These are phyloP conservation scores for Forbesichthys agassizii DNA, from an alignment of 2,113 vertebrate species.

Conservation along the genomic window DNA sequence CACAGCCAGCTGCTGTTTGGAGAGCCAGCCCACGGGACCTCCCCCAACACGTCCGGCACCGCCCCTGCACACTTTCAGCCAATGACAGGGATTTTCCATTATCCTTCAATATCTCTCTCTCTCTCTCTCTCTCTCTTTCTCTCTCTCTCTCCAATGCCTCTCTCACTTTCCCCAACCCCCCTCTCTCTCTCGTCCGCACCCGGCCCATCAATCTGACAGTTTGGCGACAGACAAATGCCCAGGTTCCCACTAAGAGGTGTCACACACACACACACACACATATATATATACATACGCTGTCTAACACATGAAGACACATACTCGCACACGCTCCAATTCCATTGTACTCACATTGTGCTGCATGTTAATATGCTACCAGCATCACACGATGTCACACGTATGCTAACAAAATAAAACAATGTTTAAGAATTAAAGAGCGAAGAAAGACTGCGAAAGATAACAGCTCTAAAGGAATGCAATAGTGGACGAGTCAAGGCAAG, in stretches of 20 bases:
- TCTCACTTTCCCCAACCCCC: too few relatives aligned
- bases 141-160: conserved; percentile 2
- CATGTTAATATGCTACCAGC: too few relatives aligned
- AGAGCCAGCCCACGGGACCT: conserved; percentile 23
- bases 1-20: neutral
- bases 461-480: too few relatives aligned
- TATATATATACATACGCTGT: neutral
- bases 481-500: too few relatives aligned
- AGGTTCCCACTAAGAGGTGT: neutral
- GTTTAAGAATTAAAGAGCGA: too few relatives aligned
- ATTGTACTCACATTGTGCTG: neutral
- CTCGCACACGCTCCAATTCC: neutral
- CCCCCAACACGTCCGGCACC: conserved; percentile 13
- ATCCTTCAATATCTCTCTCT: neutral
- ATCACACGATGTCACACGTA: neutral
- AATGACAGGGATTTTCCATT: conserved; percentile 19
- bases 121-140: conserved; percentile 11
- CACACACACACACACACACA: neutral
- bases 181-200: neutral
- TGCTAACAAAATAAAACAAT: neutral
- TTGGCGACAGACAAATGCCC: conserved; percentile 1
- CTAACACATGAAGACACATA: neutral
- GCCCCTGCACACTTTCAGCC: conserved; percentile 25
- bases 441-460: too few relatives aligned
- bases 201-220: neutral